Evolutionary conservation across 2,888 invertebrate species (phyloP), one percentile per base, ranked within the genome.

Genomic region (Parapristionchus giblindavisi): DNA sequence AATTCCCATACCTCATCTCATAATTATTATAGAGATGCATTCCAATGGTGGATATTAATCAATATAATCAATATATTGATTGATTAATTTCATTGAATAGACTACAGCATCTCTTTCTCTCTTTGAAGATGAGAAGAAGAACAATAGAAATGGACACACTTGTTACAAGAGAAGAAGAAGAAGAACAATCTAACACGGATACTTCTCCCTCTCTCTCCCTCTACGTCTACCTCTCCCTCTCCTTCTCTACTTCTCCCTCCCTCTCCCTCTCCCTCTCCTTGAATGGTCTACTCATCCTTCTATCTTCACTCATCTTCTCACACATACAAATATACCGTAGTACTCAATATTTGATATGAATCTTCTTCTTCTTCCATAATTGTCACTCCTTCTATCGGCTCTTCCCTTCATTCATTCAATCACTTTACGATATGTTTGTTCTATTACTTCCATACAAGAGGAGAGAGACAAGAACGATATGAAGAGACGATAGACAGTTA

Each of bases 391-490:
- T n/a, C n/a, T n/a, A n/a, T n/a, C n/a, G n/a, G n/a, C n/a, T n/a
- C n/a, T n/a, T n/a, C n/a, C n/a, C 56, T 56, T 56, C 56, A 56
- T 56, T 27, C 32, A 56, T 56, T 56, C 56, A 56, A 56, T 27
- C 56, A 56, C 56, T 56, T 56, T 56, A 56, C 56, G 56, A 56
- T 56, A 32, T 56, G 56, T 56, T 56, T 56, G 56, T 32, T 32
- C 56, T 32, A 32, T 32, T 56, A 21, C 52, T 52, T 27, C 52
- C 56, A 56, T 56, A 27, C 27, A 32, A 56, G 2, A 27, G 32
- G 32, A 27, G 56, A 56, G 56, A 56, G 56, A 56, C 17, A 27
- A 56, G 3, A 8, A n/a, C 56, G 8, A 6, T 27, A 8, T 32
- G 32, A 3, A 27, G 56, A 56, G 56, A 43, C 43, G 56, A 54